Evolutionary conservation across 2,113 vertebrate genomes (phyloP), one percentile per base, ranked within the genome.

Genomic region (Pao palembangensis): DNA sequence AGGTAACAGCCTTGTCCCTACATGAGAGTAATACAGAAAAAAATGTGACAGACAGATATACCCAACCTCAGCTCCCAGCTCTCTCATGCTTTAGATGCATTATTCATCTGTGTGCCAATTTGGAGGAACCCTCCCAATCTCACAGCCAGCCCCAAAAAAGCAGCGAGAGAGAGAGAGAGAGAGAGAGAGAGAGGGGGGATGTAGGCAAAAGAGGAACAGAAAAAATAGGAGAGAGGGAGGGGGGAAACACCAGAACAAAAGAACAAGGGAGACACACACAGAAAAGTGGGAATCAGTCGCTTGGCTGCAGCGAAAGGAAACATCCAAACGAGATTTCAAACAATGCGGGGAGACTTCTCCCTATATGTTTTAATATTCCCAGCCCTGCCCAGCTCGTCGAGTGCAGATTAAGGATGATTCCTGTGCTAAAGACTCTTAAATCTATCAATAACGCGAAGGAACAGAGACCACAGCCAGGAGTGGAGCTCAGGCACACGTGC

Each of bases 81-180:
- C 87, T 80, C 83, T 64, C 86, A 79, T 76, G 75, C 82, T 78
- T 88, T 67, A 85, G 84, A 88, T 88, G 83, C 87, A 88, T 89
- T 87, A 89, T 89, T 89, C 86, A 89, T 87, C 81, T 79, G 80
- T 79, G 87, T 89, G 87, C 87, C 81, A 85, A 89, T 88, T 87
- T 88, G 82, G 83, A 88, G 73, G 77, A 88, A 79, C 78, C 83
- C 83, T 85, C 83, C 81, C 81, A 78, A 73, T 83, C 85, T 76
- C 80, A 69, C 76, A 71, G 71, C 76, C 72, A 74, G 78, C 78
- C 68, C 71, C 75, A 62, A 85, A 84, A 80, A 65, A 69, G 54
- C 54, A 77, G 72, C 76, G 50, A 55, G 51, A 53, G 34, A 49
- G 50, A 70, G 52, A 61, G 46, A 68, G 43, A 58, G 18, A 64